These are phyloP conservation scores for Chloroclystis v-ata DNA, from an alignment of 2,888 invertebrate genomes.

Conservation along the genomic window DNA sequence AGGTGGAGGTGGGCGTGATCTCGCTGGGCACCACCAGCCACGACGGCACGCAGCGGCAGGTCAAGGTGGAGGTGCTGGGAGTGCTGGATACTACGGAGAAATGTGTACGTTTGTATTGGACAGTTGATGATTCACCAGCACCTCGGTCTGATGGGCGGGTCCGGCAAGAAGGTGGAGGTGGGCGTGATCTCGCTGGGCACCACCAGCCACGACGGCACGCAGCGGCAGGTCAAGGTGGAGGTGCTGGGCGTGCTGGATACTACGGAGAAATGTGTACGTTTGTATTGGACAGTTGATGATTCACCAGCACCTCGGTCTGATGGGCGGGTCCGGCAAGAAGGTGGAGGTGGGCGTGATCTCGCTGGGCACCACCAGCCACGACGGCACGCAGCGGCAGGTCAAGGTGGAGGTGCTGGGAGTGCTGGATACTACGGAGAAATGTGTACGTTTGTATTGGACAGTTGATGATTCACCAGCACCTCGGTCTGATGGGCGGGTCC, in stretches of 20 bases:
- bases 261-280: no score
- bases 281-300: no score
- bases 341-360: conserved; percentile 92
- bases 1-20: conserved; percentile 90
- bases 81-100: conserved; percentile 85
- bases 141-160: conserved; percentile 84
- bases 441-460: no score
- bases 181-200: conserved; percentile 93
- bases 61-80: conserved; percentile 92
- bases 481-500: conserved; percentile 84
- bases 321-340: conserved; percentile 84
- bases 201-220: conserved; percentile 86
- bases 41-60: conserved; percentile 85
- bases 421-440: conserved; percentile 83
- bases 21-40: conserved; percentile 92
- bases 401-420: conserved; percentile 93
- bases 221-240: conserved; percentile 91
- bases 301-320: conserved; percentile 84
- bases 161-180: conserved; percentile 84
- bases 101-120: no score
- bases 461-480: conserved; percentile 87
- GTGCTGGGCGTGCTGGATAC: conserved; percentile 90
- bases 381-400: conserved; percentile 85
- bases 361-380: conserved; percentile 90
- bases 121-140: conserved; percentile 88